Evolutionary conservation across 2,888 invertebrate species (phyloP).

Genomic region (Ophion ellenae): DNA sequence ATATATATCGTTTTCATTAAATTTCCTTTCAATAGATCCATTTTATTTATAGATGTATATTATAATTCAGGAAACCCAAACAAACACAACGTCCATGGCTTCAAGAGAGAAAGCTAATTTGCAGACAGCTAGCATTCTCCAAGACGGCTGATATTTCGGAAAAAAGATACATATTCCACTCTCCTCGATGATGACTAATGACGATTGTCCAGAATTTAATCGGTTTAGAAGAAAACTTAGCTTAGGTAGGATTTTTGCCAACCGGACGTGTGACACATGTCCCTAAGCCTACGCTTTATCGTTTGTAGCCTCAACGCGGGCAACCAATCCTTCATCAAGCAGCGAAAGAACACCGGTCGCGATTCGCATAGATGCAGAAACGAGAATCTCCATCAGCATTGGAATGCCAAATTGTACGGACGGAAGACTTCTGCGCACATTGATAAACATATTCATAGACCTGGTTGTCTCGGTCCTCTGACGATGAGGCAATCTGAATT

Average conservation of each 20-base stretch:
- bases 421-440: constrained; percentile 59
- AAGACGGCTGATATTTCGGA: too few species aligned
- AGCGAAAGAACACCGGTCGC: background rate
- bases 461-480: constrained; percentile 51
- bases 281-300: background rate
- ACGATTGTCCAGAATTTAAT: too few species aligned
- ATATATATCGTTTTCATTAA: too few species aligned
- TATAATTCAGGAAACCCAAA: too few species aligned
- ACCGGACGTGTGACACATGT: background rate
- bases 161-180: too few species aligned
- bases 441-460: constrained; percentile 62
- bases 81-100: too few species aligned
- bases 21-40: too few species aligned
- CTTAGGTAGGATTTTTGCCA: background rate
- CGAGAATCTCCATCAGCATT: background rate
- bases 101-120: too few species aligned
- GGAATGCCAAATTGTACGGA: background rate
- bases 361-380: background rate
- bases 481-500: constrained; percentile 62
- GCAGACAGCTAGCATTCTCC: too few species aligned
- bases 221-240: too few species aligned
- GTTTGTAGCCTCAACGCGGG: background rate
- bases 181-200: too few species aligned
- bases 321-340: background rate
- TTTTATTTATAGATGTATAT: too few species aligned